phyloP scores from a whole-genome alignment of 2,797 vertebrate genomes.

The Anguilla obscura region DNA sequence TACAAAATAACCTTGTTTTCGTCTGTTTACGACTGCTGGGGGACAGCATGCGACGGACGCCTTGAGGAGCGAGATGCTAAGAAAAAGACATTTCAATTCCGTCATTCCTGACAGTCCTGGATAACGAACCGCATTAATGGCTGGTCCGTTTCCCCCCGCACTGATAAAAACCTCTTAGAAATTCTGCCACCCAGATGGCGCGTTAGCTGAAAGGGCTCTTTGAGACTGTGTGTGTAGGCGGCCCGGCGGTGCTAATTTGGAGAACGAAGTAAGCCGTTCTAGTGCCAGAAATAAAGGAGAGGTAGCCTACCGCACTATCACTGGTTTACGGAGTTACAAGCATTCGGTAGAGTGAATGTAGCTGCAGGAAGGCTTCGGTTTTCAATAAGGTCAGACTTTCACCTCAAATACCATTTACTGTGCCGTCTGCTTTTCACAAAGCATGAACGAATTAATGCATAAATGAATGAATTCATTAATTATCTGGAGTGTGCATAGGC shows the following conservation, averaged over 20 bases:
- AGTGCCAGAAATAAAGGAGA: neutral
- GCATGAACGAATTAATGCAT: constrained; percentile 12
- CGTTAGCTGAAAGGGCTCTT: neutral
- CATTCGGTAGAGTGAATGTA: neutral
- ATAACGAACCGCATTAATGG: neutral
- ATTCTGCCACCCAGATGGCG: neutral
- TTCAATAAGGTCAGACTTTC: neutral
- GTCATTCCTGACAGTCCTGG: neutral
- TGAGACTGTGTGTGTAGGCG: neutral
- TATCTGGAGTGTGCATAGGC: neutral
- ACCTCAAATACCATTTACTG: neutral
- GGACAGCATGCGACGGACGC: neutral
- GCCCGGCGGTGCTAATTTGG: constrained; percentile 12
- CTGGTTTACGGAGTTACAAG: neutral
- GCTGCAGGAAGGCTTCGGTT: neutral
- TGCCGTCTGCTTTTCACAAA: neutral
- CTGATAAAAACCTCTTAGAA: neutral
- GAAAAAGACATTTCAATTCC: neutral
- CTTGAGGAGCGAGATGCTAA: neutral
- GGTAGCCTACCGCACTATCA: neutral
- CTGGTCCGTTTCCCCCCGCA: neutral
- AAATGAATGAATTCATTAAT: neutral
- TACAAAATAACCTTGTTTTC: neutral
- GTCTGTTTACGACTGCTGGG: neutral
- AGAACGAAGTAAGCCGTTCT: neutral